Evolutionary conservation across 35 echinoderm and acorn worm species (phyloP).

Genomic region (Ophioderma brevispina): DNA sequence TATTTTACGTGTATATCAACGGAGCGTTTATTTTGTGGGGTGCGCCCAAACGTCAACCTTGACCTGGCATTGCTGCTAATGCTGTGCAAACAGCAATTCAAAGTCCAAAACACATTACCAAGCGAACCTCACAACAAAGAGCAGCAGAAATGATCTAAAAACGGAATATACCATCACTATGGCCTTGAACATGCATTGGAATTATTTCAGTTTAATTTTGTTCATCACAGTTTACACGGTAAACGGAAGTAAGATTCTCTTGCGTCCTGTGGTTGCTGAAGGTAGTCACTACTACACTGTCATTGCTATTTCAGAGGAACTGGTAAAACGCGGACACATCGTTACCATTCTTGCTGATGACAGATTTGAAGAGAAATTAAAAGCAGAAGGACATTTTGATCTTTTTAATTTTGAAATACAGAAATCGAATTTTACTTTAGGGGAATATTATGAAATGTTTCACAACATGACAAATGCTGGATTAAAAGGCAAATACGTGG

Average conservation of each 20-base stretch:
- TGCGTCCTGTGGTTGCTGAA: constrained; percentile 1
- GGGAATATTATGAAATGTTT: not conserved
- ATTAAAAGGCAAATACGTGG: not conserved
- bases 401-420: not conserved
- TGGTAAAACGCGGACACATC: not conserved
- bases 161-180: no score
- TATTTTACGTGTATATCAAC: no score
- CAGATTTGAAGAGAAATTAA: not conserved
- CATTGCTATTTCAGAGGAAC: constrained; percentile 27
- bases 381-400: not conserved
- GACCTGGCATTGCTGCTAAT: no score
- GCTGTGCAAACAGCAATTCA: no score
- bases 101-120: no score
- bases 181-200: no score
- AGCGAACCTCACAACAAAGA: no score
- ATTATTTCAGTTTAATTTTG: no score
- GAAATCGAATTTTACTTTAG: not conserved
- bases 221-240: no score
- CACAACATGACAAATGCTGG: not conserved
- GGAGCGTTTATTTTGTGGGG: no score
- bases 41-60: no score
- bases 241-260: not conserved
- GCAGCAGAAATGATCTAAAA: no score
- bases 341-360: constrained; percentile 5
- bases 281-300: constrained; percentile 80